These are phyloP conservation scores for Piscicola geometra DNA, from an alignment of 2,888 invertebrate species.

Conservation along the genomic window DNA sequence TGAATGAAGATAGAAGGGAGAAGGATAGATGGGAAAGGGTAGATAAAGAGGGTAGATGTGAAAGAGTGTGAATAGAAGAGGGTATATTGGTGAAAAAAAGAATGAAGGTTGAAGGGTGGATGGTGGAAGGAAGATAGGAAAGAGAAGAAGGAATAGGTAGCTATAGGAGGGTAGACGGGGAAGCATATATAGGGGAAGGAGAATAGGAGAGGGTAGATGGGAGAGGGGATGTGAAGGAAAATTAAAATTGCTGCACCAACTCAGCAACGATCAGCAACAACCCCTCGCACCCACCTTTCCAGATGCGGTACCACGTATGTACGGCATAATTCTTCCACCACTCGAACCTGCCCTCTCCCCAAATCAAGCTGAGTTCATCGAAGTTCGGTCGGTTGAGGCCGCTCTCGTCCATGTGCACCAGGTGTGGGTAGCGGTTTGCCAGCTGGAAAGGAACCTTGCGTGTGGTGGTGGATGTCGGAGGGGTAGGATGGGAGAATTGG, in stretches of 20 bases:
- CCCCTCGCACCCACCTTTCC: not conserved
- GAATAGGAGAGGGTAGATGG: no score
- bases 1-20: no score
- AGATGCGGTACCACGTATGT: slow-evolving; percentile 45
- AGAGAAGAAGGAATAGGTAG: not conserved
- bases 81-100: not conserved
- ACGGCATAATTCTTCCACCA: slow-evolving; percentile 47
- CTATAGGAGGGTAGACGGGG: no score
- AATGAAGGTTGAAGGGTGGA: no score
- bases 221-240: no score
- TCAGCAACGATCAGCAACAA: not conserved
- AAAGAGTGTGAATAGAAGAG: not conserved
- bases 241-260: not conserved
- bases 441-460: slow-evolving; percentile 44
- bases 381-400: slow-evolving; percentile 44
- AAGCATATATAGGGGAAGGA: no score
- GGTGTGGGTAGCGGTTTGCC: slow-evolving; percentile 42
- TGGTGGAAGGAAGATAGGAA: no score
- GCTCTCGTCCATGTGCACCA: slow-evolving; percentile 43
- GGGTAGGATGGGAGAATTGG: not conserved
- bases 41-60: not conserved
- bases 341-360: slow-evolving; percentile 42
- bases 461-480: not conserved
- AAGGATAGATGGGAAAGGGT: not conserved
- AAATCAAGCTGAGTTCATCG: slow-evolving; percentile 43